Conservation (phyloP, 2,797 vertebrate genomes). For the Monodelphis domestica region DNA sequence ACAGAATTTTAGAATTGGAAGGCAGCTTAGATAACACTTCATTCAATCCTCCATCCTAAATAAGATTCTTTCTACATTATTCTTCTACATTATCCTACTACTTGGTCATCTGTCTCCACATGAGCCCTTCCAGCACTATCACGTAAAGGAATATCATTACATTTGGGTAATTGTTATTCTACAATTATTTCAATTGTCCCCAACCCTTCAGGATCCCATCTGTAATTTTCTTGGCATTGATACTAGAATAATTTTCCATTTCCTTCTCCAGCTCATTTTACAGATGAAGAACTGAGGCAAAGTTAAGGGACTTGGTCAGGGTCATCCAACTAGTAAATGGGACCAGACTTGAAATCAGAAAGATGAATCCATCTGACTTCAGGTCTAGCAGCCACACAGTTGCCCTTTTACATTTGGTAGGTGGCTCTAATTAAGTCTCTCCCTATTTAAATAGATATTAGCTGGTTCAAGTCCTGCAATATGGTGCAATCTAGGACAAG, state of each 20-base stretch:
- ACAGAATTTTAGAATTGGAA: not conserved
- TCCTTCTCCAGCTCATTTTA: not conserved
- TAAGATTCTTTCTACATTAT: no score
- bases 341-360: not conserved
- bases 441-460: not conserved
- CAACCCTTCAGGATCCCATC: not conserved
- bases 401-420: not conserved
- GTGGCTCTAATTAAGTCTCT: not conserved
- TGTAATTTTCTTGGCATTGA: not conserved
- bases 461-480: not conserved
- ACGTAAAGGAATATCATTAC: not conserved
- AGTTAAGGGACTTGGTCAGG: not conserved
- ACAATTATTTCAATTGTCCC: no score
- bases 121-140: not conserved
- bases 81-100: not conserved
- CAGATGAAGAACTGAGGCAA: not conserved
- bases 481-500: not conserved
- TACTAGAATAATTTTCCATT: not conserved
- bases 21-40: not conserved
- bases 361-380: not conserved
- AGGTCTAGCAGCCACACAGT: not conserved
- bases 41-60: not conserved
- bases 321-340: not conserved
- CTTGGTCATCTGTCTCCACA: not conserved
- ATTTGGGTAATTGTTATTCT: not conserved